Evolutionary conservation across 1,140 invertebrate genomes (phyloP), one percentile per base, ranked within the genome.

Genomic region (Zeugodacus cucurbitae): DNA sequence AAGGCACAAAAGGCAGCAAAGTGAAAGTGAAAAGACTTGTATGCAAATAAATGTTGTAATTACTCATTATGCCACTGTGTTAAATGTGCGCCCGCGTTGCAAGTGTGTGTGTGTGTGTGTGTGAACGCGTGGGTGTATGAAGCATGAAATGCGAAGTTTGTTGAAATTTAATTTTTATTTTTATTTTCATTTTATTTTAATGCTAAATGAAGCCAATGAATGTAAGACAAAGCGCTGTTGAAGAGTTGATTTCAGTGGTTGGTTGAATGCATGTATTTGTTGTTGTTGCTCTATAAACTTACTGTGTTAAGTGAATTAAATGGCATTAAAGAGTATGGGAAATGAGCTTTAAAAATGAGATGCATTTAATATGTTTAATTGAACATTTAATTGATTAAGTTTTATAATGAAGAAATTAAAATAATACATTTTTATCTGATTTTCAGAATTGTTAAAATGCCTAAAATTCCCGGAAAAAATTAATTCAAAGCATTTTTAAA

Each of bases 11-110:
- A 82, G 41, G 41, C 41, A 59, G 57, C 86, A 82, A 82, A 82
- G 74, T 82, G 74, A 82, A 82, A 82, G 74, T 82, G 74, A 82
- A 82, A 82, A 48, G 41, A 54, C 54, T 64, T 64, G 86, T 59
- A 87, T 58, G 54, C 32, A 87, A 87, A 64, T 37, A 64, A 87
- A 87, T 64, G 86, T 58, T 58, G 86, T 87, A 59, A 87, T 87
- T 64, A 59, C 59, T 87, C 86, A 87, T 87, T 87, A 64, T 37
- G 54, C 59, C 86, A 44, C 44, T 64, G 86, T 59, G 54, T 87
- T 62, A 58, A 86, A 54, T 82, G n/a, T 11, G 78, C 14, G 20
- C 5, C 22, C 4, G n/a, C 58, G 6, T n/a, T n/a, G 6, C 2
- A 11, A 26, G n/a, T 85, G 22, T 85, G 3, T 26, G 41, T 37